A percentile compares a stretch with the other conserved stretches of the same genome.
These are phyloP conservation scores for rat (Rattus norvegicus) DNA, from an alignment of 2,113 vertebrate species.

Conservation along the genomic window DNA sequence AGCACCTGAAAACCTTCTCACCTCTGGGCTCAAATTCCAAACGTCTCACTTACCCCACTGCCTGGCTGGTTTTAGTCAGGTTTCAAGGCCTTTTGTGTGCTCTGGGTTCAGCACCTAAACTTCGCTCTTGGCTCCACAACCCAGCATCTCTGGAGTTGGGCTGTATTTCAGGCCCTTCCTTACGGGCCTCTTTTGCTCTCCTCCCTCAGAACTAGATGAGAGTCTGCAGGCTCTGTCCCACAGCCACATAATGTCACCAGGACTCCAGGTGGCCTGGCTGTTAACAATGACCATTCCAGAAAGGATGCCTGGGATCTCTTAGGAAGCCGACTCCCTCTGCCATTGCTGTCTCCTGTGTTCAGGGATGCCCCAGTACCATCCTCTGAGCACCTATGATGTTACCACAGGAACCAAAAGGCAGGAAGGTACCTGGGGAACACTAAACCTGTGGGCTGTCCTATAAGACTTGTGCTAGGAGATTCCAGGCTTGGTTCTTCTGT, in stretches of 20 bases:
- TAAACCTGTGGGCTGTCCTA: neutral
- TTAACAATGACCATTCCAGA: neutral
- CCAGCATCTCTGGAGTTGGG: neutral
- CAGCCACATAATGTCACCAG: neutral
- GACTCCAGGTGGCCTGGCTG: neutral
- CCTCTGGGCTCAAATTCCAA: neutral
- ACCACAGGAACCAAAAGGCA: conserved; percentile 9
- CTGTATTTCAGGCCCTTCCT: neutral
- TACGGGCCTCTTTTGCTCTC: neutral
- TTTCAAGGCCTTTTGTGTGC: neutral
- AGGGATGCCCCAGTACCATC: neutral
- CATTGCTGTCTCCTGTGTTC: neutral
- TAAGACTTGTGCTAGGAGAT: neutral
- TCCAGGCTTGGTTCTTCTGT: neutral
- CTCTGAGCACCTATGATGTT: conserved; percentile 5
- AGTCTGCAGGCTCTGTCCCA: neutral
- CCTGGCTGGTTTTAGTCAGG: neutral
- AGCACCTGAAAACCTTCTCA: neutral
- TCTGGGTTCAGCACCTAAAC: neutral
- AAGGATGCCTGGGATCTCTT: neutral
- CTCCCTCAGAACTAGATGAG: neutral
- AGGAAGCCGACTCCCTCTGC: neutral
- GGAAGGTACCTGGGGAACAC: neutral
- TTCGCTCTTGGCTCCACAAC: neutral
- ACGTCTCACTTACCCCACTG: rapidly evolving